Percentiles rank a stretch among this genome's conserved stretches.
These are phyloP conservation scores for Lucilia sericata DNA, from an alignment of 1,140 invertebrate genomes.

Conservation along the genomic window DNA sequence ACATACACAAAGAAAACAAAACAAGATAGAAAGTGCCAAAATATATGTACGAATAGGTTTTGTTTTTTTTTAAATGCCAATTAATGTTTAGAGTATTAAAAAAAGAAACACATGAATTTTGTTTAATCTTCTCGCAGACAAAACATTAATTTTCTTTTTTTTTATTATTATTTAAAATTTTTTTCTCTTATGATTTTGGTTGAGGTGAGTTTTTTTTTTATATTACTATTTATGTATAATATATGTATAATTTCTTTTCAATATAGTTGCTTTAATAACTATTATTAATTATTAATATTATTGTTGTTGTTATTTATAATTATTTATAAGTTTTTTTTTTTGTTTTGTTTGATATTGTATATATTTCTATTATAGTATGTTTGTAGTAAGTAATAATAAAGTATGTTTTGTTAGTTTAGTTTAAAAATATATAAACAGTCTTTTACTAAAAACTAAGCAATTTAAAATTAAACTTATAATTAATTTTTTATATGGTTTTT, in stretches of 20 bases:
- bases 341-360: neutral
- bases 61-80: neutral
- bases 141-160: constrained; percentile 56
- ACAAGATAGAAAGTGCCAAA: neutral
- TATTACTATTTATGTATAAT: neutral
- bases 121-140: constrained; percentile 64
- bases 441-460: constrained; percentile 39
- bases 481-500: constrained; percentile 4
- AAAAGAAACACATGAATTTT: constrained; percentile 63
- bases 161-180: constrained; percentile 42
- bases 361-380: constrained; percentile 23
- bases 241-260: neutral
- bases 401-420: neutral
- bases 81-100: constrained; percentile 45
- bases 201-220: constrained; percentile 32
- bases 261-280: neutral
- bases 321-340: too few species aligned
- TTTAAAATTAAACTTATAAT: constrained; percentile 36
- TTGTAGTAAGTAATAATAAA: neutral
- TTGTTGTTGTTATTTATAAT: too few species aligned
- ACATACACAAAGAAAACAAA: neutral
- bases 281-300: too few species aligned
- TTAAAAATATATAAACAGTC: constrained; percentile 46
- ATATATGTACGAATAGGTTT: neutral
- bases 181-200: constrained; percentile 37